These are phyloP conservation scores for Micronisus gabar DNA, from an alignment of 2,113 vertebrate species.

Conservation along the genomic window DNA sequence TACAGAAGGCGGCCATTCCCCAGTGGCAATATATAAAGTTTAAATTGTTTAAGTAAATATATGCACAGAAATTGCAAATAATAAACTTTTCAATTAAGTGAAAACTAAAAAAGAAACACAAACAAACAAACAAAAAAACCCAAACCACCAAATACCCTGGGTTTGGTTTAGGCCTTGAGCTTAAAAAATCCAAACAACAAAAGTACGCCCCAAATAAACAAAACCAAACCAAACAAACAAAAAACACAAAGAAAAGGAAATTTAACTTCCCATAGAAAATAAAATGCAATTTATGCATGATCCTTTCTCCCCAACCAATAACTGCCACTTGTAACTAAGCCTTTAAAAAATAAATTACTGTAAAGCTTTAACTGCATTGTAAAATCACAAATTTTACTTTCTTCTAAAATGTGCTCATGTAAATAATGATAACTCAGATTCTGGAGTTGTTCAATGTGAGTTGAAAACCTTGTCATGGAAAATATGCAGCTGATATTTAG, in stretches of 20 bases:
- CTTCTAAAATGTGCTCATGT: conserved; percentile 64
- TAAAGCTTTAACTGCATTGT: not conserved
- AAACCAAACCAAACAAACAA: not conserved
- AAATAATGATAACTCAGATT: conserved; percentile 66
- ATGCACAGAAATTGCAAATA: conserved; percentile 31
- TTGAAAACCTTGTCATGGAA: conserved; percentile 91
- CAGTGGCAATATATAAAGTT: conserved; percentile 60
- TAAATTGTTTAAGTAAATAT: conserved; percentile 69
- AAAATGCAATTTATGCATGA: not conserved
- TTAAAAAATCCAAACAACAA: not conserved
- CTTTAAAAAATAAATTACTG: not conserved
- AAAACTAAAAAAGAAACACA: not conserved
- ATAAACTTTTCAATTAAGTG: not conserved
- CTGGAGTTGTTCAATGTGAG: conserved; percentile 79
- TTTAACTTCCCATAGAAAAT: not conserved
- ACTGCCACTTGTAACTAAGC: not conserved
- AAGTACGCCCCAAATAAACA: not conserved
- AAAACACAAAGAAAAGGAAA: not conserved
- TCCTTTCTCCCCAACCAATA: not conserved
- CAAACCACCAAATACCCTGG: not conserved
- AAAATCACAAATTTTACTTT: conserved; percentile 20
- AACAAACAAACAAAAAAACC: not conserved
- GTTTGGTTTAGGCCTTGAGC: not conserved
- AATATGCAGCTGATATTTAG: conserved; percentile 98
- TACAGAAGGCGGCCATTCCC: conserved; percentile 74